Evolutionary conservation across 2,888 invertebrate species (phyloP), one percentile per base, ranked within the genome.

Genomic region (Brenthis hecate): DNA sequence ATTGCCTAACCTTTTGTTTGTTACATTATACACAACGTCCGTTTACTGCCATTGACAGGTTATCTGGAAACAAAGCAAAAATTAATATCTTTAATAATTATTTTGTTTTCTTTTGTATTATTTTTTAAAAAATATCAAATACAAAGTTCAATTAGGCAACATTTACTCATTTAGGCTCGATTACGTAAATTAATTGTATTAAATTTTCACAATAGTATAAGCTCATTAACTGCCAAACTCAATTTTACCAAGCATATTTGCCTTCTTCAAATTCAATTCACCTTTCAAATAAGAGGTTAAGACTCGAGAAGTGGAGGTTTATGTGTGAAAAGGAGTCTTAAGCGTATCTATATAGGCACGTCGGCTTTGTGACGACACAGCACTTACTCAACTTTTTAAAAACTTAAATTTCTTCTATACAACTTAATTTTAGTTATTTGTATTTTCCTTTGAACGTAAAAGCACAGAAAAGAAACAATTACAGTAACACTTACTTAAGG

Each of bases 261-360:
- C 19, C 36, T 51, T 54, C 11, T 54, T 51, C 36, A 54, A 54
- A 23, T 62, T 54, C 43, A n/a, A 54, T 62, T 54, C 54, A 19
- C 54, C 14, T 36, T 14, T 54, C 36, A 54, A 62, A 54, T 62
- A 53, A 58, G 48, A 58, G 23, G 58, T 58, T 58, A 62, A 62
- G 43, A 16, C 19, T 19, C 19, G 51, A 43, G 32, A 53, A 53
- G n/a, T 36, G 51, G 51, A 43, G 62, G 14, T 62, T 43, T 43
- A 32, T 8, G 32, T 13, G 8, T 36, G 62, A 54, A 62, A 62
- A 43, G 62, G 32, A 36, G 51, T 53, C 54, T n/a, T 14, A 62
- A 43, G 11, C 36, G 16, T 62, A 62, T 36, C n/a, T 62, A 32
- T 61, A 19, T 19, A 62, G 19, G 36, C 14, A 48, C 13, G 23